phyloP scores from a whole-genome alignment of 2,888 invertebrate genomes.

The Dusona sp. region DNA sequence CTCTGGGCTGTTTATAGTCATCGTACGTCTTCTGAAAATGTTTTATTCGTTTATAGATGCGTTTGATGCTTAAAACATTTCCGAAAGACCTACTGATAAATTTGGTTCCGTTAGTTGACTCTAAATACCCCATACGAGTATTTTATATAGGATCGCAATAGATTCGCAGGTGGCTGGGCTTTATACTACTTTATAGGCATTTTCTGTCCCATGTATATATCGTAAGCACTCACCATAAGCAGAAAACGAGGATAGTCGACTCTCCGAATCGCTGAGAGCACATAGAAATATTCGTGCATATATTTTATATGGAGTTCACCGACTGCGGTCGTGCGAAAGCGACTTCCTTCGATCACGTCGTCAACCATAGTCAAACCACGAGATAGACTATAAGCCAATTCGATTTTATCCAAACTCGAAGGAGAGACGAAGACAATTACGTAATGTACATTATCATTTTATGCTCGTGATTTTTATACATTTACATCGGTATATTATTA shows the following conservation, averaged over 20 bases:
- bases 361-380: slow-evolving; percentile 62
- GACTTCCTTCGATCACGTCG: slow-evolving; percentile 76
- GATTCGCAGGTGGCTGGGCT: slow-evolving; percentile 67
- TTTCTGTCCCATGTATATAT: slow-evolving; percentile 48
- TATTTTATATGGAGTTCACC: slow-evolving; percentile 65
- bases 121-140: slow-evolving; percentile 24
- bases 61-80: background rate
- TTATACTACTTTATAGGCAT: slow-evolving; percentile 67
- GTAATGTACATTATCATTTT: slow-evolving; percentile 61
- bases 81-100: background rate
- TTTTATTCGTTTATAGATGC: no score
- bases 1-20: no score
- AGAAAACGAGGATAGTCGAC: slow-evolving; percentile 63
- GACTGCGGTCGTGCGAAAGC: slow-evolving; percentile 81
- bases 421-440: slow-evolving; percentile 67
- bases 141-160: slow-evolving; percentile 58
- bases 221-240: slow-evolving; percentile 60
- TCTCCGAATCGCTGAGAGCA: slow-evolving; percentile 35
- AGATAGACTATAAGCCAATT: slow-evolving; percentile 65
- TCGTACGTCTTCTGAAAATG: no score
- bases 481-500: slow-evolving; percentile 12
- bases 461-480: slow-evolving; percentile 2
- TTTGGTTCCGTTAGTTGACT: background rate
- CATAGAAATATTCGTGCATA: slow-evolving; percentile 32
- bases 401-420: slow-evolving; percentile 60